Evolutionary conservation across 2,113 vertebrate species (phyloP).

Genomic region (Eolophus roseicapilla): DNA sequence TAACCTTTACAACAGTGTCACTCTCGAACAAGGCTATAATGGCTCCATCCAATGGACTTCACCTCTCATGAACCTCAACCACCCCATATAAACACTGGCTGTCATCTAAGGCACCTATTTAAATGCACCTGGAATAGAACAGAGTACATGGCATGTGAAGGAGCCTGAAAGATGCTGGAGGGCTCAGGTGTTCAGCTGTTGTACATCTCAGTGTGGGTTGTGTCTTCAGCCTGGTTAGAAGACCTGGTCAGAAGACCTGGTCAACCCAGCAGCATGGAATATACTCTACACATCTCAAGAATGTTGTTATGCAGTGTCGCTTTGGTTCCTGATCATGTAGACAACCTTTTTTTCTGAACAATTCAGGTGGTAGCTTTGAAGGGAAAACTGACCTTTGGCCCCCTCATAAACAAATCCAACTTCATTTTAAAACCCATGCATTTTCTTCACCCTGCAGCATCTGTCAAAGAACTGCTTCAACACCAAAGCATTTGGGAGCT

Average conservation of each 20-base stretch:
- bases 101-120: neutral
- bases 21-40: conserved; percentile 15
- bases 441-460: neutral
- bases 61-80: conserved; percentile 9
- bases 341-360: neutral
- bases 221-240: neutral
- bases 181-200: neutral
- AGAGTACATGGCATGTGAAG: neutral
- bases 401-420: neutral
- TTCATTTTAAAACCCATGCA: neutral
- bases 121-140: neutral
- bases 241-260: neutral
- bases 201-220: neutral
- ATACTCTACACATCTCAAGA: neutral
- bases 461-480: neutral
- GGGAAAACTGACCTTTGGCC: neutral
- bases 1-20: neutral
- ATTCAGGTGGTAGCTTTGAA: neutral
- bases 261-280: neutral
- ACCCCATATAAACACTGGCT: neutral
- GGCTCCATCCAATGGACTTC: conserved; percentile 24
- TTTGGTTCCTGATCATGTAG: neutral
- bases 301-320: fast-evolving
- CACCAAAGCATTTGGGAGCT: neutral
- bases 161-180: conserved; percentile 3